Conservation (phyloP, 1,140 invertebrate species). For the Drosophila dunni region DNA sequence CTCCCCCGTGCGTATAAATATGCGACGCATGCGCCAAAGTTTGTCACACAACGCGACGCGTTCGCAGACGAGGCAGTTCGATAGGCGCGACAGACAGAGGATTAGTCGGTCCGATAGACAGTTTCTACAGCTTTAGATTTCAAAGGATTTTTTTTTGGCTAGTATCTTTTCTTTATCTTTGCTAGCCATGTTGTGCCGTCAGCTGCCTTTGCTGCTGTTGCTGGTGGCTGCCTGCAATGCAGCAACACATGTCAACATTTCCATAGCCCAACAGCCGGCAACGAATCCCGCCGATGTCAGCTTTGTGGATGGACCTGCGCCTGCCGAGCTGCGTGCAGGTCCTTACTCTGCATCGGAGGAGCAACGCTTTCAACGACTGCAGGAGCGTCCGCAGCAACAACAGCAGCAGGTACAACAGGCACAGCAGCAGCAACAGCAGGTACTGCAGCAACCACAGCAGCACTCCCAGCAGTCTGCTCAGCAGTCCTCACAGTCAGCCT, state of each 20-base stretch:
- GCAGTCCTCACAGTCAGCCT: constrained; percentile 7
- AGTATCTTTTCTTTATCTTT: not conserved
- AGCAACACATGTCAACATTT: constrained; percentile 77
- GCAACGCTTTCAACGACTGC: constrained; percentile 53
- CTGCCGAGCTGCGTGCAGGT: constrained; percentile 70
- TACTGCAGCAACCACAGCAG: constrained; percentile 14
- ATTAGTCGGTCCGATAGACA: not conserved
- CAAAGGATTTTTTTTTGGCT: not conserved
- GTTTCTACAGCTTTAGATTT: constrained; percentile 1
- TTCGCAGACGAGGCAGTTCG: constrained; percentile 9
- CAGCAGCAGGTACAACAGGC: constrained; percentile 50
- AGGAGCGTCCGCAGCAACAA: constrained; percentile 57
- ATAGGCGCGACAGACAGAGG: not conserved
- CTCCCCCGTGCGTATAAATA: constrained; percentile 66
- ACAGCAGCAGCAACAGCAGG: constrained; percentile 34
- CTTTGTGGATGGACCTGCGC: constrained; percentile 70
- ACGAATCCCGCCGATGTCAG: constrained; percentile 77
- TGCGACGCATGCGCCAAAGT: constrained; percentile 59
- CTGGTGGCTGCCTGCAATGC: constrained; percentile 55
- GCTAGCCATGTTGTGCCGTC: constrained; percentile 44
- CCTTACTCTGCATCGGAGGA: constrained; percentile 47
- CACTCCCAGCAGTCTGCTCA: constrained; percentile 10
- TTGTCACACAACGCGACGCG: constrained; percentile 60
- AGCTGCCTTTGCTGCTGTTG: constrained; percentile 56
- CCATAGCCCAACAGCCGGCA: constrained; percentile 76